Evolutionary conservation across 2,888 invertebrate species (phyloP).

Genomic region (Deilephila elpenor): DNA sequence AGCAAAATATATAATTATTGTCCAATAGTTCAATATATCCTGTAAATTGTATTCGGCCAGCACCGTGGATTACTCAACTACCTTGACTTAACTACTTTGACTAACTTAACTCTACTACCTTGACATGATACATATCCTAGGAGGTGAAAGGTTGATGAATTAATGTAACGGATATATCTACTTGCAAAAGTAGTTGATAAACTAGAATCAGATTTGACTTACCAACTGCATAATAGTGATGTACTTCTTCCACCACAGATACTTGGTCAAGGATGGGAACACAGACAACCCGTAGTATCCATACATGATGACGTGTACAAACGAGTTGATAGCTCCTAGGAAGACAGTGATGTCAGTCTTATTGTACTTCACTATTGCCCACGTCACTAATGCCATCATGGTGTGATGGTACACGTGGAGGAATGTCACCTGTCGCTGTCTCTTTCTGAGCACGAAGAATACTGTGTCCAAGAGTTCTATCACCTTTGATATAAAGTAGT

Average conservation of each 20-base stretch:
- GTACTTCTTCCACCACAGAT: constrained; percentile 93
- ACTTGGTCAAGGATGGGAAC: constrained; percentile 87
- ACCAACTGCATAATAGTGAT: constrained; percentile 91
- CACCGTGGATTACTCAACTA: no score
- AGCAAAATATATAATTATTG: no score
- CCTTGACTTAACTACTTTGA: no score
- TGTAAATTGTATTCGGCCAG: no score
- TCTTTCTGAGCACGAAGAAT: constrained; percentile 94
- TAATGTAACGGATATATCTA: not conserved
- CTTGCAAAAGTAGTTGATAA: constrained; percentile 10
- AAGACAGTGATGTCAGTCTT: constrained; percentile 89
- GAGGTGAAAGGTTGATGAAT: no score
- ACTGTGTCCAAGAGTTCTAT: constrained; percentile 90
- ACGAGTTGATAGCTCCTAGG: constrained; percentile 87
- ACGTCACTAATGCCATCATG: constrained; percentile 88
- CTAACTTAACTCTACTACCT: no score
- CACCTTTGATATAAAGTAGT: constrained; percentile 89
- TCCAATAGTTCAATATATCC: no score
- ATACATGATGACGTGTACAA: constrained; percentile 92
- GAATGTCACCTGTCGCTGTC: constrained; percentile 89
- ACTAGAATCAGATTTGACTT: constrained; percentile 48
- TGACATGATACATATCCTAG: no score
- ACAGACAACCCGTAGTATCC: constrained; percentile 89
- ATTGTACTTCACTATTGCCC: constrained; percentile 88
- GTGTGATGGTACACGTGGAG: constrained; percentile 95